These are phyloP conservation scores for Physeter macrocephalus DNA, from an alignment of 2,113 vertebrate species.

Conservation along the genomic window DNA sequence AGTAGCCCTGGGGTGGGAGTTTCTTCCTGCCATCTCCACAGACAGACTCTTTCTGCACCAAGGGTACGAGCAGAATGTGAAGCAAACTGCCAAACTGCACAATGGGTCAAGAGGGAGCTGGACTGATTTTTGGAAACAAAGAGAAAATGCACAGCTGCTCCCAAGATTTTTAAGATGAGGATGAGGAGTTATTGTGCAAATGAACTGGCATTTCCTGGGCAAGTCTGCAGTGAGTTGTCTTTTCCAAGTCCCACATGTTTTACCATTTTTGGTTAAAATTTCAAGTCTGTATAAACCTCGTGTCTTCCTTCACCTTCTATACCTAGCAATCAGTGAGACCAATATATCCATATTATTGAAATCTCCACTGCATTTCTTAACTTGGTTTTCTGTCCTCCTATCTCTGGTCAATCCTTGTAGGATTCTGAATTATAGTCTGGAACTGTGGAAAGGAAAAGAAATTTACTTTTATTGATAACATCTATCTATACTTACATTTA, in stretches of 20 bases:
- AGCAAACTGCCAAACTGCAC: conserved; percentile 70
- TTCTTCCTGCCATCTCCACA: conserved; percentile 40
- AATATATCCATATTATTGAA: neutral
- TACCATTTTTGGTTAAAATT: conserved; percentile 50
- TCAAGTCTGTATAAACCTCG: neutral
- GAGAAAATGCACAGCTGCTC: conserved; percentile 77
- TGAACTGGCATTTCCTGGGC: conserved; percentile 78
- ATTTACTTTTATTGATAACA: neutral
- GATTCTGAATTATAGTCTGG: neutral
- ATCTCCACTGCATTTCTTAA: neutral
- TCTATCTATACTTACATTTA: neutral
- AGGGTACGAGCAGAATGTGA: conserved; percentile 67
- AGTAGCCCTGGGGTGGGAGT: neutral
- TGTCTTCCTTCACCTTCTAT: neutral
- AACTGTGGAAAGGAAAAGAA: neutral
- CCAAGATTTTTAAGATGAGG: conserved; percentile 67
- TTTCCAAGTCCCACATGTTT: conserved; percentile 48
- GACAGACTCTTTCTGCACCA: conserved; percentile 59
- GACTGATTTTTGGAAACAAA: conserved; percentile 70
- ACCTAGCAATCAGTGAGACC: neutral
- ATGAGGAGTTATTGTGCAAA: conserved; percentile 76
- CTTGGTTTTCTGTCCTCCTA: neutral
- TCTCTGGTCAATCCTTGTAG: neutral
- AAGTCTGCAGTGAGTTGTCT: conserved; percentile 51
- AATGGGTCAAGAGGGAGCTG: conserved; percentile 75